phyloP scores from a whole-genome alignment of 2,797 vertebrate species.

The Rousettus madagascariensis region DNA sequence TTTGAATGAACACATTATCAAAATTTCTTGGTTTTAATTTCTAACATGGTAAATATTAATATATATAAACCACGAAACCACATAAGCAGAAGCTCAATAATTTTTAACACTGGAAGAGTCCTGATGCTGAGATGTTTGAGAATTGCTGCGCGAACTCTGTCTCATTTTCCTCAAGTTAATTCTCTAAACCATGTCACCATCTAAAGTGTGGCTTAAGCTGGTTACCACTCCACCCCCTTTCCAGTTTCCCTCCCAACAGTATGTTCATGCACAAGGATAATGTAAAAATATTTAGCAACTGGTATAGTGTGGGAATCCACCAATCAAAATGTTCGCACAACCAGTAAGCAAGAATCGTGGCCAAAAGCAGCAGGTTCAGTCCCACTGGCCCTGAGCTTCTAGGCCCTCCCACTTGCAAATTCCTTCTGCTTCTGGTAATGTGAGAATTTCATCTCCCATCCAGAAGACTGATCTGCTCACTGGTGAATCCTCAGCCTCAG shows the following conservation, averaged over 20 bases:
- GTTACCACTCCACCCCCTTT: not conserved
- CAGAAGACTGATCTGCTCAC: not conserved
- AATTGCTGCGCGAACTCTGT: not conserved
- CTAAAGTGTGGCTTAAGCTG: not conserved
- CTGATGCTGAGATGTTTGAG: not conserved
- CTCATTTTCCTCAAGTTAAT: slow-evolving; percentile 20
- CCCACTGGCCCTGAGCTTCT: not conserved
- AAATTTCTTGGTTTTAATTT: slow-evolving; percentile 19
- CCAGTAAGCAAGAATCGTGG: not conserved
- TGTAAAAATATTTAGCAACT: not conserved
- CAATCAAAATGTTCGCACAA: not conserved
- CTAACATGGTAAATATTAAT: slow-evolving; percentile 4
- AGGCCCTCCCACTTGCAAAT: not conserved
- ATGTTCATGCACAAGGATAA: not conserved
- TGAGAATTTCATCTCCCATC: not conserved
- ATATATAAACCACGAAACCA: slow-evolving; percentile 15
- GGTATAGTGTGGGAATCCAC: not conserved
- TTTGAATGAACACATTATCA: not conserved
- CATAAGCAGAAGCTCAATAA: not conserved
- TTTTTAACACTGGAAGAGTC: not conserved
- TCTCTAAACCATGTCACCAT: not conserved
- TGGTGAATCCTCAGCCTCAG: not conserved
- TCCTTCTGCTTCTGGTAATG: not conserved
- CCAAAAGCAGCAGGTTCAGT: not conserved
- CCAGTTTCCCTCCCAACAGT: not conserved